Evolutionary conservation across 2,888 invertebrate genomes (phyloP).

Genomic region (Orchesellides sinensis): DNA sequence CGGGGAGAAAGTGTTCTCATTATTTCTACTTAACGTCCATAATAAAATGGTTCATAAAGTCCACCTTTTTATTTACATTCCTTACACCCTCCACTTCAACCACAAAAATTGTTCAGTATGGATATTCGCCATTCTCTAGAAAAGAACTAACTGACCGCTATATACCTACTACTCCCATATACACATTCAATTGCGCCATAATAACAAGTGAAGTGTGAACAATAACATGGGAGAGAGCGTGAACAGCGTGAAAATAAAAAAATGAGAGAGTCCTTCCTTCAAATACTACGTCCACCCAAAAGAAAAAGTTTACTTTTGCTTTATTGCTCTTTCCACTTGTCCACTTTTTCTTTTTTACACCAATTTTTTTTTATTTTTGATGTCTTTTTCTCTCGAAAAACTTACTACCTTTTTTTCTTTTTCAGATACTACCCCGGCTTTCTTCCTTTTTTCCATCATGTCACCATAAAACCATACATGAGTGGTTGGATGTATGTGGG

Average conservation of each 20-base stretch:
- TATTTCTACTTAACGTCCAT: too few relatives aligned
- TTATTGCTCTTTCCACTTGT: constrained; percentile 66
- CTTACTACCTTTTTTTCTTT: background rate
- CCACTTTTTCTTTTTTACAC: constrained; percentile 33
- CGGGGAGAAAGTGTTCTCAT: too few relatives aligned
- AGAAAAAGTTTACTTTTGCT: constrained; percentile 66
- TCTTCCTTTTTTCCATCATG: constrained; percentile 57
- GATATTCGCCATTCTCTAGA: too few relatives aligned
- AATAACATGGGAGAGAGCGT: background rate
- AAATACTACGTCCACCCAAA: too few relatives aligned
- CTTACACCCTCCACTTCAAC: too few relatives aligned
- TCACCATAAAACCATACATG: background rate
- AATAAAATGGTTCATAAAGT: too few relatives aligned
- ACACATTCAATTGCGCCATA: background rate
- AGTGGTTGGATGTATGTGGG: background rate
- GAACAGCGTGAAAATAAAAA: background rate
- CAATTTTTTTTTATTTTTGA: constrained; percentile 10
- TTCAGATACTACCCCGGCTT: constrained; percentile 38
- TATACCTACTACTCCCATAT: too few relatives aligned
- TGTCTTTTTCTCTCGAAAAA: too few relatives aligned
- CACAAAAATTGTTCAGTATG: too few relatives aligned
- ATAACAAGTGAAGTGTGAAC: constrained; percentile 11
- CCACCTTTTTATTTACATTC: too few relatives aligned
- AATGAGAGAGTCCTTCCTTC: constrained; percentile 10
- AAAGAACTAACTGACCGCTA: too few relatives aligned